phyloP scores from a whole-genome alignment of 2,113 vertebrate genomes.

The Mesembrinibis cayennensis region DNA sequence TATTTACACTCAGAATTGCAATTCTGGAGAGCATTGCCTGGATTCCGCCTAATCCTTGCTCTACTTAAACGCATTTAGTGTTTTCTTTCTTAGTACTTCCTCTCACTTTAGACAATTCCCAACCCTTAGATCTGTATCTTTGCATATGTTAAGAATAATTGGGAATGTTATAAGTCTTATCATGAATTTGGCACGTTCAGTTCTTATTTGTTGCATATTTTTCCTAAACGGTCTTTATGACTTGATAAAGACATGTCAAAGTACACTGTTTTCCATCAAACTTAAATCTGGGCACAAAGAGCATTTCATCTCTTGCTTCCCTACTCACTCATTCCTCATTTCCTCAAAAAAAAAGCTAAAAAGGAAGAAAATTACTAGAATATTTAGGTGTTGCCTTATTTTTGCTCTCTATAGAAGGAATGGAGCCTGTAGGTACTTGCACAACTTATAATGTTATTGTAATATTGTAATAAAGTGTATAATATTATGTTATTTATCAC shows the following conservation, averaged over 20 bases:
- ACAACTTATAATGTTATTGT: neutral
- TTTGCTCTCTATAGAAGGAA: neutral
- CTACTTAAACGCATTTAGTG: neutral
- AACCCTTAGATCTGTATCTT: neutral
- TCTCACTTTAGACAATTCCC: neutral
- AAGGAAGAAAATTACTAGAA: neutral
- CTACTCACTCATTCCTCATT: neutral
- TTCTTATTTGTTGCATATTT: neutral
- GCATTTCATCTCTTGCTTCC: neutral
- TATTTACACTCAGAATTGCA: neutral
- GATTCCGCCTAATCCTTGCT: neutral
- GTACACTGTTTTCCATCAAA: neutral
- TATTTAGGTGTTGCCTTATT: neutral
- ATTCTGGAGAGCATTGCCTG: neutral
- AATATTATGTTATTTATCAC: neutral
- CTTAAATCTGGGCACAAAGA: neutral
- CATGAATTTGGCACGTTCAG: neutral
- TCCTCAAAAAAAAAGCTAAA: neutral
- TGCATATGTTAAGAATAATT: neutral
- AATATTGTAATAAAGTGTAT: neutral
- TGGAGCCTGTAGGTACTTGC: neutral
- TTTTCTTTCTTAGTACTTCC: neutral
- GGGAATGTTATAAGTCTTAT: neutral
- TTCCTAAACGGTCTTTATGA: neutral
- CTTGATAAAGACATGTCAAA: neutral